Base-by-base conservation (phyloP, 2,888 invertebrate genomes). In the Sarcophaga caerulescens region DNA sequence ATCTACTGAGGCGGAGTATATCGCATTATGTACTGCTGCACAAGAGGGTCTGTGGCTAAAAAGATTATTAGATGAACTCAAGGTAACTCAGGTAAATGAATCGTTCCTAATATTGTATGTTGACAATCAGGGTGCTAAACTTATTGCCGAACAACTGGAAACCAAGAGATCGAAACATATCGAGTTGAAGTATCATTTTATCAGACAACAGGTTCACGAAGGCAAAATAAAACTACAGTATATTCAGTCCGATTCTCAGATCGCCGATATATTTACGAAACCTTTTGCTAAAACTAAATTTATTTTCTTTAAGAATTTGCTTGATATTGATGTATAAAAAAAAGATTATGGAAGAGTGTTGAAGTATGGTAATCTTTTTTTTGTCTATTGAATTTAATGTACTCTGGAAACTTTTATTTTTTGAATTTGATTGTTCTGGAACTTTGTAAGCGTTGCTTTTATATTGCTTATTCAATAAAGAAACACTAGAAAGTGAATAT, bases 161-260 rank as follows among this genome's bases (percentile, higher is more conserved):
- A 21, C 62, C 4, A 62, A 21, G 3, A 62, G 21, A 62, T 62
- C 62, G 0, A 62, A 62, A 62, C 21, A 62, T 62, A 62, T 62
- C n/a, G 62, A 62, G 10, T 62, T 62, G 11, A 62, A 62, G 1
- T 60, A 60, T 62, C 62, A 62, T 62, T 62, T 62, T 19, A 62
- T 62, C 6, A 62, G n/a, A 19, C 11, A 57, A 57, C 57, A 17
- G 57, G n/a, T 57, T 57, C 57, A 17, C 5, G 57, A 3, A 1
- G 57, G 57, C 17, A 57, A 57, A 17, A 57, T 57, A 57, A 57
- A 14, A 57, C 17, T 62, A 6, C 62, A 62, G 21, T 62, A 62
- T 62, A 19, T 21, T n/a, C 11, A 62, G 21, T 19, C 62, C 23
- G 23, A 62, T 62, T 23, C 4, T 21, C 62, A 62, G 62, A 62